Conservation (phyloP, 2,113 vertebrate species). For the Mastomys natalensis region DNA sequence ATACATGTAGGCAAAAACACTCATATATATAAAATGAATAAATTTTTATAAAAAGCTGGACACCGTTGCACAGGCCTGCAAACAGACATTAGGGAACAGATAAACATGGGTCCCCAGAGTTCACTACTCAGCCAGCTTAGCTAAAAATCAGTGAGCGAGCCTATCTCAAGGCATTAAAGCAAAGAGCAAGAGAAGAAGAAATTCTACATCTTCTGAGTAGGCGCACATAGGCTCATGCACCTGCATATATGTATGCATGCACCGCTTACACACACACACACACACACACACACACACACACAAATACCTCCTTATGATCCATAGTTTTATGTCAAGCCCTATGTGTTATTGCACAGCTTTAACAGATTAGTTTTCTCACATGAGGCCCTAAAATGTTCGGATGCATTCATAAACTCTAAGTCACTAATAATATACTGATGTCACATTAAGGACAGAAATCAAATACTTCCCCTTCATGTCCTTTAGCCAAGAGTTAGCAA, state of each 20-base stretch:
- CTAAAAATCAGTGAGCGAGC: background rate
- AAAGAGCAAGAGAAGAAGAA: background rate
- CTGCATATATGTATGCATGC: background rate
- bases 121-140: background rate
- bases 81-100: background rate
- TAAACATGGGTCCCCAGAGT: background rate
- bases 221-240: no score
- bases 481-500: background rate
- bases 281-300: background rate
- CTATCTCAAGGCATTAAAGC: background rate
- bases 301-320: background rate
- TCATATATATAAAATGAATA: background rate
- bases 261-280: background rate
- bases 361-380: background rate
- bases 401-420: background rate
- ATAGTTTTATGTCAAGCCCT: slow-evolving; percentile 36
- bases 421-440: background rate
- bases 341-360: background rate
- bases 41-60: background rate
- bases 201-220: background rate
- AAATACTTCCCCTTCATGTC: background rate
- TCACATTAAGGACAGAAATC: background rate
- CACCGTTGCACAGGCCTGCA: background rate
- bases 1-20: background rate
- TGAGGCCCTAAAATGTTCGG: background rate